phyloP scores from a whole-genome alignment of 30 jellyfish, hydroid and myxozoan genomes.

The Cassiopea xamachana region DNA sequence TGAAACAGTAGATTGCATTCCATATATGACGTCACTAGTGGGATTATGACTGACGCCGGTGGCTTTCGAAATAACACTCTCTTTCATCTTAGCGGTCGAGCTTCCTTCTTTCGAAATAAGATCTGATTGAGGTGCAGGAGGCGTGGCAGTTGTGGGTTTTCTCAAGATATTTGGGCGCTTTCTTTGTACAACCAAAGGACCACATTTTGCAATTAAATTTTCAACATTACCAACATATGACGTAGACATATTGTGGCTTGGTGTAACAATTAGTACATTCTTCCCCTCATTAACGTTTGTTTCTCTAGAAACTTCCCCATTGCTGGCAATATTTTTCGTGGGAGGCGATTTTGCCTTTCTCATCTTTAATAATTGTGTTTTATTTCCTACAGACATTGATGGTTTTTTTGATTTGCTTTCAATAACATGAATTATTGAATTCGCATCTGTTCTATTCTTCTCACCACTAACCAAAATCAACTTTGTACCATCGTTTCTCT shows the following conservation, averaged over 20 bases:
- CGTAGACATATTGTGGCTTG: background rate
- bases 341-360: background rate
- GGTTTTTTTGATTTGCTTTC: background rate
- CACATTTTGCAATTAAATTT: background rate
- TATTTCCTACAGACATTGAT: background rate
- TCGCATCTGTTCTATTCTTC: background rate
- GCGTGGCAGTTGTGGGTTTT: constrained; percentile 25
- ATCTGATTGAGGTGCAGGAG: background rate
- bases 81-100: background rate
- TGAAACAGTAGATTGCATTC: background rate
- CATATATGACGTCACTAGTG: background rate
- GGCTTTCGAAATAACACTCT: background rate
- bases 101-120: background rate
- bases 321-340: background rate
- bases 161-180: constrained; percentile 64
- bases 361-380: background rate
- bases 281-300: background rate
- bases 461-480: background rate
- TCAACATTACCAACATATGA: background rate
- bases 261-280: background rate
- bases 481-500: background rate
- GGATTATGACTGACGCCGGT: background rate
- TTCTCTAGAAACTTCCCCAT: background rate
- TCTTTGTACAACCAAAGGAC: constrained; percentile 38
- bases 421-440: background rate